Percentiles rank a stretch among this genome's conserved stretches.
Evolutionary conservation across 2,888 invertebrate species (phyloP).

Genomic region (Elysia crispata): DNA sequence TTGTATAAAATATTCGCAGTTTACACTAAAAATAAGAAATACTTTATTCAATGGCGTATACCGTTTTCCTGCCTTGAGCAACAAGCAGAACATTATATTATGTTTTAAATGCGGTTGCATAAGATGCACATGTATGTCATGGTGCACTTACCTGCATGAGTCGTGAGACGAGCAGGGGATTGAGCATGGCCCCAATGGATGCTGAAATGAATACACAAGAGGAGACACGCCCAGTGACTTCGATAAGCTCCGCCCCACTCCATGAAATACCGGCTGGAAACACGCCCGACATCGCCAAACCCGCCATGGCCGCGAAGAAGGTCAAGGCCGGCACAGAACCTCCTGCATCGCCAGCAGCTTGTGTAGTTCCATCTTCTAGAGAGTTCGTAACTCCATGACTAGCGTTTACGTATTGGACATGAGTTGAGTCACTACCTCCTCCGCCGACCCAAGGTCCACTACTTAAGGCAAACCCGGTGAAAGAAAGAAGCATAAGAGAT

Average conservation of each 20-base stretch:
- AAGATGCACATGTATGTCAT: no score
- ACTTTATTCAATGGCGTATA: no score
- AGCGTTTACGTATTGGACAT: background rate
- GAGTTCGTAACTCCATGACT: background rate
- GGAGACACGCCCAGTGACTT: constrained; percentile 25
- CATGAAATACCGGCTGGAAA: constrained; percentile 41
- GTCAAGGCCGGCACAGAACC: constrained; percentile 1
- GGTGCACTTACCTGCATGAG: constrained; percentile 23
- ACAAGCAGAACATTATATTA: no score
- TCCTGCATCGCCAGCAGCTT: background rate
- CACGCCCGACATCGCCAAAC: constrained; percentile 34
- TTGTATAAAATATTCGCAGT: no score
- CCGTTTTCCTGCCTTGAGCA: no score
- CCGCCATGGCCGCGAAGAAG: constrained; percentile 23
- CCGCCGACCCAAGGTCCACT: background rate
- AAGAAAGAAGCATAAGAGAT: background rate
- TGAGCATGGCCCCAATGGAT: constrained; percentile 28
- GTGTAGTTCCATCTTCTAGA: background rate
- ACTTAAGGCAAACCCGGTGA: background rate
- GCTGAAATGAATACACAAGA: constrained; percentile 31
- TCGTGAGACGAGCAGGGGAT: constrained; percentile 20
- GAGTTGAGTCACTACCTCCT: background rate
- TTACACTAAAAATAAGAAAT: no score
- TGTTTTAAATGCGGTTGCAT: no score
- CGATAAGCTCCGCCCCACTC: constrained; percentile 36